Conservation (phyloP, 1,140 invertebrate genomes). For the Camponotus vicinus region DNA sequence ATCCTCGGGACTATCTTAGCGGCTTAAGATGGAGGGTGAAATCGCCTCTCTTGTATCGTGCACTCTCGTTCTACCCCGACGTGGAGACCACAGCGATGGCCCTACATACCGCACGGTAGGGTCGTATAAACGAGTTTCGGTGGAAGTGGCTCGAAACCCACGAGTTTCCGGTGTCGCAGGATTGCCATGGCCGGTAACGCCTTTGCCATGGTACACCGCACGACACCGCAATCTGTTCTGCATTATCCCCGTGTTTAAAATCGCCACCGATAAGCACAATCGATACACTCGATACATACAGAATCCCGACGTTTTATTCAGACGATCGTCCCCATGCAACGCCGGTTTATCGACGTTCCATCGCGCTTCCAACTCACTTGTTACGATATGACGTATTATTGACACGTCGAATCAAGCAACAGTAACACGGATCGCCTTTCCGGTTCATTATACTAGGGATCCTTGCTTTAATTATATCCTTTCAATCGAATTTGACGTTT, state of each 20-base stretch:
- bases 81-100: constrained; percentile 49
- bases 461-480: too few species aligned
- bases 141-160: constrained; percentile 48
- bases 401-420: background rate
- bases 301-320: constrained; percentile 22
- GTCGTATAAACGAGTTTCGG: constrained; percentile 62
- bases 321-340: background rate
- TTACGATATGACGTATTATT: background rate
- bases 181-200: constrained; percentile 54
- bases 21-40: constrained; percentile 41
- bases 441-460: too few species aligned
- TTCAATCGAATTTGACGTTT: too few species aligned
- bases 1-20: constrained; percentile 42
- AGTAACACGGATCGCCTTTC: background rate
- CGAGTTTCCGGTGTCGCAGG: constrained; percentile 57
- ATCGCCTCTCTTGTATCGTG: constrained; percentile 24
- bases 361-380: background rate
- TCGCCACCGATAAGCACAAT: constrained; percentile 48
- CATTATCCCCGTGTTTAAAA: constrained; percentile 49
- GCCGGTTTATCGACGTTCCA: background rate
- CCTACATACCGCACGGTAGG: constrained; percentile 55
- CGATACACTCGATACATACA: background rate
- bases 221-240: constrained; percentile 55
- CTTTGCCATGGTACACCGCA: constrained; percentile 46
- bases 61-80: constrained; percentile 13